A percentile compares a stretch with the other conserved stretches of the same genome.
These are phyloP conservation scores for Platichthys stellatus DNA, from an alignment of 2,113 vertebrate species.

Conservation along the genomic window DNA sequence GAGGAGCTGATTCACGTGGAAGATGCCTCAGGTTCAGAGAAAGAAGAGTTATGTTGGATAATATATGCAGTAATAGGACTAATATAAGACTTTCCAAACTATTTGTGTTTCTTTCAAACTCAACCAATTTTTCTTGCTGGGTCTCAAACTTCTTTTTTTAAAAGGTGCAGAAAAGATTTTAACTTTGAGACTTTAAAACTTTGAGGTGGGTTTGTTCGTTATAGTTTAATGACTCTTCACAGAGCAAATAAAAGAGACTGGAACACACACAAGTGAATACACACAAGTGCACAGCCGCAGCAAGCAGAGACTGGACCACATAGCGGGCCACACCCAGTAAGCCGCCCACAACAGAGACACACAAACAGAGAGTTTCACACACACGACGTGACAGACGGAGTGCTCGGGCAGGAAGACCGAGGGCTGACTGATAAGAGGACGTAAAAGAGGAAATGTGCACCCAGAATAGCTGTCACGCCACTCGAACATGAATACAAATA, in stretches of 20 bases:
- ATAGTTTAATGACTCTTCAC: neutral
- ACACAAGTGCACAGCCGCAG: neutral
- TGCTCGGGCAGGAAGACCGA: neutral
- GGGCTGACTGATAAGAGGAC: neutral
- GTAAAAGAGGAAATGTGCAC: slow-evolving; percentile 1
- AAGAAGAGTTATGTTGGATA: no score
- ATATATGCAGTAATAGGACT: no score
- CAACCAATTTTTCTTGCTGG: no score
- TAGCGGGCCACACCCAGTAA: slow-evolving; percentile 16
- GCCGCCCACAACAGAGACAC: neutral
- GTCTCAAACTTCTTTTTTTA: neutral
- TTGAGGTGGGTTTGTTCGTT: slow-evolving; percentile 24
- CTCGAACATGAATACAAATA: neutral
- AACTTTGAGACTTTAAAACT: neutral
- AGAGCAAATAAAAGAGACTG: neutral
- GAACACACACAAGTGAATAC: neutral
- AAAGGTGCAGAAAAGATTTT: neutral
- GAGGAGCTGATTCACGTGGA: neutral
- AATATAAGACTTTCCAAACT: no score
- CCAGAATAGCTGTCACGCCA: neutral
- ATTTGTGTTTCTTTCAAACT: no score
- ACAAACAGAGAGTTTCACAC: neutral
- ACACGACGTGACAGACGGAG: neutral
- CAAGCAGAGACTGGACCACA: slow-evolving; percentile 36
- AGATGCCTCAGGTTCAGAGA: no score